Evolutionary conservation across 2,797 vertebrate species (phyloP).

Genomic region (Glyptemys insculpta): DNA sequence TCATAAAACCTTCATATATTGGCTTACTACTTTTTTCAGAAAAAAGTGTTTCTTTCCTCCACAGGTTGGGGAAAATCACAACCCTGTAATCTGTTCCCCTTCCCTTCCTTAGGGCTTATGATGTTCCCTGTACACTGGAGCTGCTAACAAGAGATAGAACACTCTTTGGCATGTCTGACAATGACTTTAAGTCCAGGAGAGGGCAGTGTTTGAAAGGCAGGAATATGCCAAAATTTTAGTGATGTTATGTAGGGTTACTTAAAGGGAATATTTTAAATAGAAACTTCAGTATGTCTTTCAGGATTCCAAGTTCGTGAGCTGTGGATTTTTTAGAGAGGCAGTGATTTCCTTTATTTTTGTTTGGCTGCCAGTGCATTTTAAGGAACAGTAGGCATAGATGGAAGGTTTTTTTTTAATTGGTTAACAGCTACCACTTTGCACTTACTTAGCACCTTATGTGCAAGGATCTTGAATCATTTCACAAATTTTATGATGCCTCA

Average conservation of each 20-base stretch:
- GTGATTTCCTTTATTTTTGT: background rate
- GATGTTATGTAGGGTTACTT: fast-evolving
- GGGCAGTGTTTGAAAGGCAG: background rate
- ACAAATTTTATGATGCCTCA: background rate
- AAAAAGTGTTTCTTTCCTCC: background rate
- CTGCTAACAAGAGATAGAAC: background rate
- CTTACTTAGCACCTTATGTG: background rate
- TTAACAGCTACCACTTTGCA: background rate
- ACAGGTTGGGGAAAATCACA: background rate
- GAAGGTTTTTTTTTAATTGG: background rate
- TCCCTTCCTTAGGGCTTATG: background rate
- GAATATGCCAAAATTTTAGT: background rate
- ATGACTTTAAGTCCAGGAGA: background rate
- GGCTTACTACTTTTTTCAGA: background rate
- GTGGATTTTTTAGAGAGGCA: background rate
- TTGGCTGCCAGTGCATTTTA: background rate
- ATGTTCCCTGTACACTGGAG: too few relatives aligned
- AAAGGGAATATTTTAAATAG: background rate
- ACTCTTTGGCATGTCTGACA: background rate
- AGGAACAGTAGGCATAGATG: background rate
- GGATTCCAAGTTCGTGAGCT: background rate
- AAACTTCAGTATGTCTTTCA: background rate
- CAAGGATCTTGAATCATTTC: background rate
- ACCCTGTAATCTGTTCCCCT: background rate
- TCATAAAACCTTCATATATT: background rate